Conservation (phyloP, 2,797 vertebrate species). For the Hypotaenidia philippensis region DNA sequence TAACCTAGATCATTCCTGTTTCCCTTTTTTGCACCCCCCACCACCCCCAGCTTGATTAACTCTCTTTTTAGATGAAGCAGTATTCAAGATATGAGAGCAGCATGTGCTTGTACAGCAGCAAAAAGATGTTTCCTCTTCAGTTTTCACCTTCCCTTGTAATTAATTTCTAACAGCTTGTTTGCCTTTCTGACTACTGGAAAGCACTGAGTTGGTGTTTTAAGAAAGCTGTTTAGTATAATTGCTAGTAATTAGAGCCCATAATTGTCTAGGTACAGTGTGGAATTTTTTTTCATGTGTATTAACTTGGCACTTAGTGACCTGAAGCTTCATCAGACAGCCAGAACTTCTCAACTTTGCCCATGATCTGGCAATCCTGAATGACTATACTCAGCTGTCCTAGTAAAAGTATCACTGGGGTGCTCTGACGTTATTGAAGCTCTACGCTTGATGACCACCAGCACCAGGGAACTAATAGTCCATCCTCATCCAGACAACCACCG, state of each 20-base stretch:
- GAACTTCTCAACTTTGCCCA: neutral
- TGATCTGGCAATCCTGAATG: neutral
- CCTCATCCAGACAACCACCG: neutral
- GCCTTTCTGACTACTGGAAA: neutral
- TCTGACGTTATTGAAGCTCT: neutral
- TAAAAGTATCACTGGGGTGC: neutral
- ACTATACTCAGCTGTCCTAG: neutral
- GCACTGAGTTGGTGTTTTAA: neutral
- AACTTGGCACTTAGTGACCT: neutral
- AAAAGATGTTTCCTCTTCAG: neutral
- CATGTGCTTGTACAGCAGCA: neutral
- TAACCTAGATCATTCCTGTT: neutral
- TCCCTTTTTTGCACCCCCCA: neutral
- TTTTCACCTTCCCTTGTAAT: neutral
- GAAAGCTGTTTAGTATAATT: neutral
- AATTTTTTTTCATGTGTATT: accelerated
- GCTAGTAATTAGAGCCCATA: neutral
- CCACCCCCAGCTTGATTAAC: neutral
- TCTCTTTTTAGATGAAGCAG: neutral
- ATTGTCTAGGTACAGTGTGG: neutral
- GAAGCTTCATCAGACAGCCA: neutral
- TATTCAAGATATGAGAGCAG: neutral
- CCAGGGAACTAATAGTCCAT: accelerated
- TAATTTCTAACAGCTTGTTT: neutral
- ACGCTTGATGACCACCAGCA: neutral